phyloP scores from a whole-genome alignment of 2,888 invertebrate genomes.

The Phaedon cochleariae region DNA sequence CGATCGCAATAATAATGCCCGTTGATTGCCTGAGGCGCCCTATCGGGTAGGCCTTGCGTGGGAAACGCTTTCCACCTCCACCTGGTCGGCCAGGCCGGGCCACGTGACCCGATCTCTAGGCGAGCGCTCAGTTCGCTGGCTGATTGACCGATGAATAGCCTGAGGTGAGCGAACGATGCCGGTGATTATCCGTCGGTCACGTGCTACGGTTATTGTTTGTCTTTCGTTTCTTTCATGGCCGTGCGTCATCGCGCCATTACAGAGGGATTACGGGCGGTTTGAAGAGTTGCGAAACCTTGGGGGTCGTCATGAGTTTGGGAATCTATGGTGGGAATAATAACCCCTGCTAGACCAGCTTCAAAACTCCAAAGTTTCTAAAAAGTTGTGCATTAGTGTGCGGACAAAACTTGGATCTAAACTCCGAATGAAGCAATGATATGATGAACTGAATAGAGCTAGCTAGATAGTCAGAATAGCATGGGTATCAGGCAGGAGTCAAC shows the following conservation, averaged over 20 bases:
- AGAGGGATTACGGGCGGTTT: slow-evolving; percentile 2
- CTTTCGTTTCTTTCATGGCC: slow-evolving; percentile 48
- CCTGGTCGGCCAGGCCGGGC: slow-evolving; percentile 1
- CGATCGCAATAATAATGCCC: neutral
- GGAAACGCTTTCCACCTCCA: neutral
- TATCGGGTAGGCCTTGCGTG: neutral
- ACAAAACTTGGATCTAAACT: too few species aligned
- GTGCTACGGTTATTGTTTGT: slow-evolving; percentile 51
- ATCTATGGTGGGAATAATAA: too few species aligned
- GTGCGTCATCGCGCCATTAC: slow-evolving; percentile 23
- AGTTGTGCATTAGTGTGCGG: too few species aligned
- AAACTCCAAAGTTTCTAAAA: too few species aligned
- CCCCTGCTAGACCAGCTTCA: too few species aligned
- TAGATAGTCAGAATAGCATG: too few species aligned
- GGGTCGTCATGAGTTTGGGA: too few species aligned
- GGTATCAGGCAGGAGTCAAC: too few species aligned
- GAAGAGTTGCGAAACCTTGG: neutral
- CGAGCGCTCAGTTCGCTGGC: slow-evolving; percentile 54
- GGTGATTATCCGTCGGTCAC: slow-evolving; percentile 57
- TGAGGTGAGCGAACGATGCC: slow-evolving; percentile 54
- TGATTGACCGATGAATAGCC: slow-evolving; percentile 59
- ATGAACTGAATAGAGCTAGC: too few species aligned
- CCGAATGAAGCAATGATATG: too few species aligned
- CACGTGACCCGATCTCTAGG: slow-evolving; percentile 32
- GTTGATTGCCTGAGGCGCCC: neutral